A percentile compares a stretch with the other conserved stretches of the same genome.
Evolutionary conservation across 2,797 vertebrate species (phyloP).

Genomic region (Eremophila alpestris): DNA sequence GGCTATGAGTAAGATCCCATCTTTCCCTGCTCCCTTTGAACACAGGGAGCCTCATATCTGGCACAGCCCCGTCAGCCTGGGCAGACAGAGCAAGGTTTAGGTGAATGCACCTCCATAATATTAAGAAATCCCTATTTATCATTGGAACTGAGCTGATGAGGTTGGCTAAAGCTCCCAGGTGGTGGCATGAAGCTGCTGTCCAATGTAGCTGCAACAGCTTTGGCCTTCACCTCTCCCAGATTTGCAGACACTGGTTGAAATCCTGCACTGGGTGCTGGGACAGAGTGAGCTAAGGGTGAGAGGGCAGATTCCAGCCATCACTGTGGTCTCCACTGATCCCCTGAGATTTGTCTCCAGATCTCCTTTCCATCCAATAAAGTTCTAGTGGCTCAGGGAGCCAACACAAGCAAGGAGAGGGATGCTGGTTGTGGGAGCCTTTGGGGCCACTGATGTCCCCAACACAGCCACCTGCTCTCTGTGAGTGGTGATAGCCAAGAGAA

Average conservation of each 20-base stretch:
- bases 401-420: background rate
- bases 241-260: background rate
- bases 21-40: background rate
- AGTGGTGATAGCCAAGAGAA: background rate
- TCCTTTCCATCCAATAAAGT: background rate
- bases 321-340: background rate
- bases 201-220: background rate
- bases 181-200: background rate
- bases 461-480: background rate
- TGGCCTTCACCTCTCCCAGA: background rate
- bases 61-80: background rate
- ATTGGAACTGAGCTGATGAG: background rate
- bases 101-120: background rate
- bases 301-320: background rate
- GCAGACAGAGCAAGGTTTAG: background rate
- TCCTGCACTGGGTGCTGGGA: background rate
- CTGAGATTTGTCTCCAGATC: background rate
- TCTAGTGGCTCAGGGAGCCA: background rate
- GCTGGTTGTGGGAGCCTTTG: background rate
- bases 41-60: background rate
- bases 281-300: background rate
- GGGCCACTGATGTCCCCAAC: background rate
- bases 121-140: background rate
- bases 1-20: background rate
- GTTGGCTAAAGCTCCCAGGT: background rate